A percentile compares a stretch with the other conserved stretches of the same genome.
Conservation (phyloP, 2,797 vertebrate species). For the Carcharodon carcharias region DNA sequence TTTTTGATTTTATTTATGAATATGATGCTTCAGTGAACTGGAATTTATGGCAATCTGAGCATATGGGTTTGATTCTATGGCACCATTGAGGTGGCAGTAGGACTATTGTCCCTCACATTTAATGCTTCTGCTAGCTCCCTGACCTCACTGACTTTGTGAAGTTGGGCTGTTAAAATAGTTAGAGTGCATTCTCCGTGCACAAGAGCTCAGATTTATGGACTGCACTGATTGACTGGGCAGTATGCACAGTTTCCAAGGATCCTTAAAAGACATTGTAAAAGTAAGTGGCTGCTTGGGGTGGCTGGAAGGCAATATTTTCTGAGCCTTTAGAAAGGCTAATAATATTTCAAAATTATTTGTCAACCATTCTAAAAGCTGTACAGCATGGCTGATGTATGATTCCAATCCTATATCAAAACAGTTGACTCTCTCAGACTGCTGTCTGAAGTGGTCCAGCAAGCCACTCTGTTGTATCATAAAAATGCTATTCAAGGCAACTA, state of each 20-base stretch:
- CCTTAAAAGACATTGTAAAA: background rate
- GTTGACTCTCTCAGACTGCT: background rate
- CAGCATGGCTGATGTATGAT: background rate
- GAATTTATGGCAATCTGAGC: background rate
- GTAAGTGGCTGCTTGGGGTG: background rate
- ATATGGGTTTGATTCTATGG: background rate
- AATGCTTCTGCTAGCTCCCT: background rate
- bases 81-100: too few species aligned
- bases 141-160: background rate
- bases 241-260: background rate
- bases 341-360: background rate
- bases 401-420: background rate
- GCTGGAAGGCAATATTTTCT: background rate
- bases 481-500: background rate
- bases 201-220: background rate
- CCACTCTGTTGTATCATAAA: background rate
- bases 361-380: background rate
- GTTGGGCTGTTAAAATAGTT: background rate
- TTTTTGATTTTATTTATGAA: background rate
- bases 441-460: background rate
- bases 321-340: background rate
- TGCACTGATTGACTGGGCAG: background rate
- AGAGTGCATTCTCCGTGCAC: background rate
- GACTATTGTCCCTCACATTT: background rate
- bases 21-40: background rate